These are phyloP conservation scores for Chaetodon trifascialis DNA, from an alignment of 2,113 vertebrate genomes.

Conservation along the genomic window DNA sequence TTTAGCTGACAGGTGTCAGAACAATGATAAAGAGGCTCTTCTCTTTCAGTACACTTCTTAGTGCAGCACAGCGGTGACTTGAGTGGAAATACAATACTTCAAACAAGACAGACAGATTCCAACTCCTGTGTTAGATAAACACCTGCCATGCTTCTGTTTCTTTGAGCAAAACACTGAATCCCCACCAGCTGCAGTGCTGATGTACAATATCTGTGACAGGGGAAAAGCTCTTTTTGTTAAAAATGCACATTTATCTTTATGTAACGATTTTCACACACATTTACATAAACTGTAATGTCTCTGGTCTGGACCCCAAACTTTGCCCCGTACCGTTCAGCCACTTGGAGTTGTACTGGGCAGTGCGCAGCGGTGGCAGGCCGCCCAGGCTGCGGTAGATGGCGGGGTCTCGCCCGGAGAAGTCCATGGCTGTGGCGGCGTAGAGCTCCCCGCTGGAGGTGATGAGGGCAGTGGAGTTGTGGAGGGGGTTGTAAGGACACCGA, in stretches of 20 bases:
- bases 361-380: constrained; percentile 92
- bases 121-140: constrained; percentile 30
- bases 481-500: constrained; percentile 96
- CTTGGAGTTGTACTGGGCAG: constrained; percentile 98
- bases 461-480: constrained; percentile 98
- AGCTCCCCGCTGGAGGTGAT: constrained; percentile 95
- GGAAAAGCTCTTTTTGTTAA: background rate
- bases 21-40: constrained; percentile 1
- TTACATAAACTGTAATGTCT: constrained; percentile 14
- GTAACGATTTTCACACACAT: constrained; percentile 4
- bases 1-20: constrained; percentile 14
- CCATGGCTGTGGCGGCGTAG: constrained; percentile 97
- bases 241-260: constrained; percentile 15
- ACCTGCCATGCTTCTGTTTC: constrained; percentile 29
- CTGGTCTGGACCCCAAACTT: background rate
- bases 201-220: constrained; percentile 7
- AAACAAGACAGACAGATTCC: constrained; percentile 20
- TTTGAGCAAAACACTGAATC: constrained; percentile 26
- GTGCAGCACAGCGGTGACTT: background rate
- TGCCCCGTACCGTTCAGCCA: constrained; percentile 93
- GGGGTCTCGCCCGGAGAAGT: constrained; percentile 96
- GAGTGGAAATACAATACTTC: constrained; percentile 30
- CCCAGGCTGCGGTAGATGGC: constrained; percentile 98
- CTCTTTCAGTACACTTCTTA: background rate
- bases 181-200: constrained; percentile 15